Evolutionary conservation across 2,888 invertebrate genomes (phyloP).

Genomic region (Philereme transversata): DNA sequence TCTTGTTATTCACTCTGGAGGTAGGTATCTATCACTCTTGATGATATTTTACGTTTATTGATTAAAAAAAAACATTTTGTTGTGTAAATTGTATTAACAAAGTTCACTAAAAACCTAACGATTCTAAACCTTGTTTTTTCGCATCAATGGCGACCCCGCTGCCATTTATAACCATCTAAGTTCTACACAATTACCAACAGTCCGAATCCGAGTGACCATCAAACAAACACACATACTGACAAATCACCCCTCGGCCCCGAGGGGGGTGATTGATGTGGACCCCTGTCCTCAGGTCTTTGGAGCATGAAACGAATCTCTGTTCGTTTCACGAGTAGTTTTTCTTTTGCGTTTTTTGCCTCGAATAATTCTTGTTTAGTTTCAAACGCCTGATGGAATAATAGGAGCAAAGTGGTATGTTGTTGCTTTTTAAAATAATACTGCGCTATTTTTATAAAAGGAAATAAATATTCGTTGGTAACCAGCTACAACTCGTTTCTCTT

Average conservation of each 20-base stretch:
- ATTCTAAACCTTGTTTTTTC: slow-evolving; percentile 17
- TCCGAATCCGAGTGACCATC: slow-evolving; percentile 36
- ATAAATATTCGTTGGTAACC: no score
- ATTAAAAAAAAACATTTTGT: no score
- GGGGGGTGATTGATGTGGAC: slow-evolving; percentile 59
- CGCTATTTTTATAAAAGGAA: not conserved
- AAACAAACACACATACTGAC: slow-evolving; percentile 46
- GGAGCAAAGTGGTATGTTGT: slow-evolving; percentile 10
- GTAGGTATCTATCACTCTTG: not conserved
- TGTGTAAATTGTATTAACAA: no score
- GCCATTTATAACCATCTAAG: slow-evolving; percentile 36
- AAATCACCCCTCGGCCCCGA: slow-evolving; percentile 23
- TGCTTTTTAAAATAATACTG: slow-evolving; percentile 12
- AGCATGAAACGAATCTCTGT: slow-evolving; percentile 36
- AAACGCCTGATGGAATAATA: slow-evolving; percentile 13
- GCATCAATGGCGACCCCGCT: slow-evolving; percentile 23
- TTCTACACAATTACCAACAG: slow-evolving; percentile 40
- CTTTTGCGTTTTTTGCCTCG: slow-evolving; percentile 9
- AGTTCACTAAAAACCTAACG: no score
- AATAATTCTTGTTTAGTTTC: slow-evolving; percentile 10
- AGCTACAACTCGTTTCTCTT: no score
- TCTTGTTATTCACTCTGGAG: not conserved
- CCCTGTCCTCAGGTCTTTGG: slow-evolving; percentile 48
- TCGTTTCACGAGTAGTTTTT: slow-evolving; percentile 10
- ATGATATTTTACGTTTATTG: no score